phyloP scores from a whole-genome alignment of 2,888 invertebrate genomes.

The Acronicta alni region DNA sequence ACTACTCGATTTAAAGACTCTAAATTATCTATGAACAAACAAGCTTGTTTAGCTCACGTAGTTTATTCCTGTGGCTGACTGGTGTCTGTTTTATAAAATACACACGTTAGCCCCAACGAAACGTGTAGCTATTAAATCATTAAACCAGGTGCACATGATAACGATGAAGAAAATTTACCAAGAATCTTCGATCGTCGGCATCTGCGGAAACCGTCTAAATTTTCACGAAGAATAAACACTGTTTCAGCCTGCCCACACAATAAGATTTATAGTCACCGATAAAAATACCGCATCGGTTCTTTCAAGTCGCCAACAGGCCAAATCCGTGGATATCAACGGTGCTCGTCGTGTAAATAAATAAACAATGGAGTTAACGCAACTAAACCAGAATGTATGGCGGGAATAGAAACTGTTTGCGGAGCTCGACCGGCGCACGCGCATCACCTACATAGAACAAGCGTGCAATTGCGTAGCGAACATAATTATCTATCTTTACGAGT shows the following conservation, averaged over 20 bases:
- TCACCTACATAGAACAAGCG: conserved; percentile 21
- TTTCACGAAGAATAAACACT: conserved; percentile 74
- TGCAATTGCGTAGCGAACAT: conserved; percentile 34
- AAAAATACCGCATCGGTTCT: conserved; percentile 81
- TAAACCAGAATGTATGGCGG: conserved; percentile 36
- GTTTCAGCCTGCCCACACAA: conserved; percentile 80
- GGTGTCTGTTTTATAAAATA: conserved; percentile 52
- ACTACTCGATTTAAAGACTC: conserved; percentile 21
- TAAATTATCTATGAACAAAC: conserved; percentile 31
- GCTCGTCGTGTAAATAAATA: conserved; percentile 62
- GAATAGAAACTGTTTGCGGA: conserved; percentile 23
- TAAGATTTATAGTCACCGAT: conserved; percentile 81
- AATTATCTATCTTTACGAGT: conserved; percentile 52
- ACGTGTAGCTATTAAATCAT: conserved; percentile 60
- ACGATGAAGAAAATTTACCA: conserved; percentile 42
- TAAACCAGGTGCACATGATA: conserved; percentile 57
- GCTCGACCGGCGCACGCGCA: conserved; percentile 6
- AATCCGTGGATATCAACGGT: conserved; percentile 57
- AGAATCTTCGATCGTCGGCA: conserved; percentile 41
- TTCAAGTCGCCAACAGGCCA: conserved; percentile 70
- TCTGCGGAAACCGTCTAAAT: conserved; percentile 63
- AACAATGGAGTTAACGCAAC: conserved; percentile 57
- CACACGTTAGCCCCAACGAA: conserved; percentile 43
- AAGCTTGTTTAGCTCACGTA: conserved; percentile 34
- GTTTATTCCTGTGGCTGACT: conserved; percentile 48